Percentiles rank a stretch among this genome's conserved stretches.
phyloP scores from a whole-genome alignment of 2,888 invertebrate species.

The Ceratothoa steindachneri region DNA sequence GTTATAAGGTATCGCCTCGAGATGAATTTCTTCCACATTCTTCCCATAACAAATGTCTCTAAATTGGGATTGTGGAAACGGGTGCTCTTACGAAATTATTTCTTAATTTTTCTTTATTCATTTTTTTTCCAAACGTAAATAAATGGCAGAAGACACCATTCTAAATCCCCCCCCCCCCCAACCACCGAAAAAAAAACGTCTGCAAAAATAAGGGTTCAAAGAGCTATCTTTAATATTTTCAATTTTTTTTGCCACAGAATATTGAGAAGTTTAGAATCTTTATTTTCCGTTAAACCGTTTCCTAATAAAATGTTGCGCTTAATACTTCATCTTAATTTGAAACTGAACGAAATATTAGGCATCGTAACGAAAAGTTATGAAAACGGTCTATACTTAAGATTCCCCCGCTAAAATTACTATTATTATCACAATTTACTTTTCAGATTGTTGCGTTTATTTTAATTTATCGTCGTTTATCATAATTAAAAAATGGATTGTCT shows the following conservation, averaged over 20 bases:
- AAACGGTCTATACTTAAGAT: background rate
- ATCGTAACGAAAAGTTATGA: background rate
- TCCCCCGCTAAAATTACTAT: background rate
- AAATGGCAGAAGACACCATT: too few species aligned
- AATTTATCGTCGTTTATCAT: background rate
- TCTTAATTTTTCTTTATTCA: too few species aligned
- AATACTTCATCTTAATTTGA: background rate
- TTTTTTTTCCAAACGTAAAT: too few species aligned
- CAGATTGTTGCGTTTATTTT: background rate
- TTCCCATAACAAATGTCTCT: too few species aligned
- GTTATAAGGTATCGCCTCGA: too few species aligned
- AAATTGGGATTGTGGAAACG: too few species aligned
- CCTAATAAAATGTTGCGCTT: background rate
- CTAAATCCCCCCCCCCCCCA: too few species aligned
- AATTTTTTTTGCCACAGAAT: background rate
- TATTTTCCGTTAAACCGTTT: background rate
- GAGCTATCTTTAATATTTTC: background rate
- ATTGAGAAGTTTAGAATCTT: background rate
- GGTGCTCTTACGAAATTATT: too few species aligned
- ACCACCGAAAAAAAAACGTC: too few species aligned
- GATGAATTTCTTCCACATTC: too few species aligned
- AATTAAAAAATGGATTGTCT: background rate
- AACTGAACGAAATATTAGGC: background rate
- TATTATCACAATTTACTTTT: background rate
- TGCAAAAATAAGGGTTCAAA: background rate